Percentiles rank a stretch among this genome's conserved stretches.
phyloP scores from a whole-genome alignment of 2,797 vertebrate species.

The Brachyrhaphis roseni region DNA sequence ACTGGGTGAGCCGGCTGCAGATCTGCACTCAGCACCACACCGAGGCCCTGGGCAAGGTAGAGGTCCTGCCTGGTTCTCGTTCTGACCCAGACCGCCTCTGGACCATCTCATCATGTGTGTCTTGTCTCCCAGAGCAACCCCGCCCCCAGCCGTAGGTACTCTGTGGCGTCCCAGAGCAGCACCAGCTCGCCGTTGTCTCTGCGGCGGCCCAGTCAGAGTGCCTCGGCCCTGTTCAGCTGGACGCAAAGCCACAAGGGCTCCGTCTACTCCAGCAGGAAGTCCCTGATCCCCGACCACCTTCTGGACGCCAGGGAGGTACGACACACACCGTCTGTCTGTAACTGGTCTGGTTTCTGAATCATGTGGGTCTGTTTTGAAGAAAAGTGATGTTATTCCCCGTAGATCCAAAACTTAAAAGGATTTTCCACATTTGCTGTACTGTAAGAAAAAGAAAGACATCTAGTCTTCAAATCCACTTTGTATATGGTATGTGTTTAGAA shows the following conservation, averaged over 20 bases:
- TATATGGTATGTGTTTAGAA: too few relatives aligned
- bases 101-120: not conserved
- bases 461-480: too few relatives aligned
- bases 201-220: conserved; percentile 91
- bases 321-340: too few relatives aligned
- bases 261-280: conserved; percentile 85
- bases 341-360: too few relatives aligned
- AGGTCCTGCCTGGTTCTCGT: not conserved
- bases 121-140: conserved; percentile 88
- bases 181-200: conserved; percentile 90
- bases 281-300: conserved; percentile 92
- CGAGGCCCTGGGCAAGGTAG: conserved; percentile 97
- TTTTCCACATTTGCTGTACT: too few relatives aligned
- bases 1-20: conserved; percentile 98
- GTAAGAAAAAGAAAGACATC: too few relatives aligned
- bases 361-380: too few relatives aligned
- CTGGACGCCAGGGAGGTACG: conserved; percentile 93
- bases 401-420: too few relatives aligned
- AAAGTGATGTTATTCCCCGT: too few relatives aligned
- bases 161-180: conserved; percentile 93
- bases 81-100: too few relatives aligned
- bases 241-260: conserved; percentile 86
- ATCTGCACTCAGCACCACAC: conserved; percentile 98
- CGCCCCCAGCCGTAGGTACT: conserved; percentile 94
- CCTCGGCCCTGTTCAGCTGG: conserved; percentile 85